Base-by-base conservation (phyloP, 2,888 invertebrate species). In the Caenorhabditis afra region DNA sequence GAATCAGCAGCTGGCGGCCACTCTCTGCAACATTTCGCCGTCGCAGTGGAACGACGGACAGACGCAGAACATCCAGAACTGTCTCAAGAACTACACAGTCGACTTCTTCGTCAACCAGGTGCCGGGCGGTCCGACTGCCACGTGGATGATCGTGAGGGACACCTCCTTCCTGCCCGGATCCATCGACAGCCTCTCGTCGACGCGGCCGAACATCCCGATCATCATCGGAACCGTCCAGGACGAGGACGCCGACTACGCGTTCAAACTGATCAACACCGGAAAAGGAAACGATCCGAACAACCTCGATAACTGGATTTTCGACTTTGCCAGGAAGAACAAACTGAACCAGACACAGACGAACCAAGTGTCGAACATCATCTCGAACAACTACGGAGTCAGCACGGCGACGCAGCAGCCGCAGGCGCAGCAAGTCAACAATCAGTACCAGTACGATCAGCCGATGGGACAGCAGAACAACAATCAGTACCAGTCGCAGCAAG, bases 161-260 rank as follows among this genome's bases (percentile, higher is more conserved):
- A 85, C 82, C 18, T 70, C 71, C 10, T 85, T 86, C 77, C 52
- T 86, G 0, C 85, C 85, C 1, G 85, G 77, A 16, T 75, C 80
- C n/a, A 76, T 82, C 12, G 82, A 83, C 7, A 61, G 66, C 35
- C 62, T 85, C 37, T 71, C 79, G 0, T 37, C 68, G 3, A 49
- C 52, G 8, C 66, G 85, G 3, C 84, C 86, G 8, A 78, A 81
- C 20, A 85, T 86, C 47, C 86, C 86, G 12, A 82, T 86, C 59
- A 85, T 86, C 11, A 85, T 86, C 16, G 86, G 86, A 3, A 86
- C 85, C 1, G 85, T 85, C 3, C 85, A 85, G 47, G 86, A 86
- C 57, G 86, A 86, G 49, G 85, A 85, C 29, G 86, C 85, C 1
- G 85, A 85, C 61, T 86, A 86, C 62, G 84, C 81, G 1, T 82